Evolutionary conservation across 2,797 vertebrate species (phyloP), one percentile per base, ranked within the genome.

Genomic region (Lates japonicus): DNA sequence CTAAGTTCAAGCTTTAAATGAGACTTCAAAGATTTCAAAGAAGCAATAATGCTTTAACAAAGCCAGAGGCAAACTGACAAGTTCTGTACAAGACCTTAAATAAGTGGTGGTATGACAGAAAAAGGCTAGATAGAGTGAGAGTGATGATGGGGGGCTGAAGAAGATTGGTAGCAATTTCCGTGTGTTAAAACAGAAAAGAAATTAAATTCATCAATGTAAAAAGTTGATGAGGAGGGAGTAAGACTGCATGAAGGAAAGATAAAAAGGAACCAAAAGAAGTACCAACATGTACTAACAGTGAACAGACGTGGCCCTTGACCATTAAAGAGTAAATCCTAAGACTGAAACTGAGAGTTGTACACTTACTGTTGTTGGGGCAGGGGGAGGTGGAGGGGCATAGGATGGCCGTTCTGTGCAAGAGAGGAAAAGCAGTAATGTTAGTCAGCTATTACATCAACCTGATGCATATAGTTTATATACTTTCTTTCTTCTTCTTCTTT

Each of bases 301-400:
- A 31, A 48, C 22, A 39, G 77, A 41, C 20, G 3, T 10, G 65
- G 33, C 11, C 41, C 25, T 49, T 39, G 46, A 52, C 78, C 48
- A 54, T 20, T 35, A 14, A 75, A 76, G 39, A 52, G 52, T 33
- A 35, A 60, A 35, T 22, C 19, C 55, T 33, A 69, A 69, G 60
- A 46, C 14, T 54, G 66, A 46, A 70, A 70, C 51, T 31, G 12
- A 57, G 44, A 62, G 41, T 1, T 3, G 4, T 19, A 87, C 95
- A 98, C 98, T 99, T 98, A 99, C 98, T 94, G 98, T 96, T 90
- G 98, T 96, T 62, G 98, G 98, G 95, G 97, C 97, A 57, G 98
- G 98, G 95, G 98, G 96, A 84, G 98, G 98, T 92, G 98, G 97
- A 87, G 98, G 98, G 88, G 98, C 97, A 80, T 99, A 99, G 71